phyloP scores from a whole-genome alignment of 2,797 vertebrate species.

The Nannoperca australis region DNA sequence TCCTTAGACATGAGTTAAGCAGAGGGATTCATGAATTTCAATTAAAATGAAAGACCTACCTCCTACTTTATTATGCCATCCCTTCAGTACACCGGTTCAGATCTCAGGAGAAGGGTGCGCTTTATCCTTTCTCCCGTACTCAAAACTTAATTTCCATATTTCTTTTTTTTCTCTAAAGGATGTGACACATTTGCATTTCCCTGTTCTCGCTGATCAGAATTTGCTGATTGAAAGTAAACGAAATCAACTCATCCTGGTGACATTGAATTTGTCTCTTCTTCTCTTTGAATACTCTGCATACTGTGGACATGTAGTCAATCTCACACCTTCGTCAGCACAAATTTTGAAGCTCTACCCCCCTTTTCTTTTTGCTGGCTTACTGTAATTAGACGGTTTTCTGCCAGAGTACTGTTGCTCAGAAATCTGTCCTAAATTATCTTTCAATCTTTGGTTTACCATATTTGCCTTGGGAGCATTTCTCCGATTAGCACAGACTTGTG shows the following conservation, averaged over 20 bases:
- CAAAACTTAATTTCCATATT: conserved; percentile 85
- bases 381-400: conserved; percentile 76
- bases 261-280: conserved; percentile 80
- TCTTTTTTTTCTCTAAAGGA: conserved; percentile 74
- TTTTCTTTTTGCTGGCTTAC: conserved; percentile 58
- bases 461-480: conserved; percentile 83
- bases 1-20: conserved; percentile 84
- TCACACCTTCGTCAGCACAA: conserved; percentile 85
- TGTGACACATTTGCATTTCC: conserved; percentile 84
- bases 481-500: conserved; percentile 71
- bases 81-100: conserved; percentile 79
- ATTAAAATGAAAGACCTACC: conserved; percentile 88
- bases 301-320: conserved; percentile 79
- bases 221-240: conserved; percentile 86
- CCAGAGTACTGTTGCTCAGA: conserved; percentile 71
- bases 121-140: conserved; percentile 80
- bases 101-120: conserved; percentile 79
- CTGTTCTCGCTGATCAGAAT: conserved; percentile 84
- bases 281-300: conserved; percentile 79
- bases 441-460: conserved; percentile 80
- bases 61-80: conserved; percentile 83
- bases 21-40: conserved; percentile 87
- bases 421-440: conserved; percentile 81
- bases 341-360: conserved; percentile 53
- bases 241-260: conserved; percentile 83